Percentiles rank a stretch among this genome's conserved stretches.
Conservation (phyloP, 2,797 vertebrate species). For the Melanotaenia boesemani region DNA sequence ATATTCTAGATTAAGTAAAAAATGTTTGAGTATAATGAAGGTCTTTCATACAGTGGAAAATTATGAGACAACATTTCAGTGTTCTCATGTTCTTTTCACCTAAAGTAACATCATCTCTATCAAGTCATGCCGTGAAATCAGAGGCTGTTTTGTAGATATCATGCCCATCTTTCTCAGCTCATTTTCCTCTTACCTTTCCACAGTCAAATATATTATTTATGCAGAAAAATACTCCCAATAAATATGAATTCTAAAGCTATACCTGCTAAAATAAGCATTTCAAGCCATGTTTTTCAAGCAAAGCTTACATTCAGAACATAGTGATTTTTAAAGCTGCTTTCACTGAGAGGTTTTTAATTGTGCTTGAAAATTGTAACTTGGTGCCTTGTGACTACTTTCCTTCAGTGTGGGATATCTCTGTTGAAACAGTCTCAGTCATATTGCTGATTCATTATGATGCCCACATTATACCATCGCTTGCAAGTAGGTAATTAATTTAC, state of each 20-base stretch:
- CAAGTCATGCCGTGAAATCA: too few relatives aligned
- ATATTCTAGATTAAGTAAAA: background rate
- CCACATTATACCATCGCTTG: conserved; percentile 10
- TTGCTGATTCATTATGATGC: conserved; percentile 3
- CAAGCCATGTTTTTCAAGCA: background rate
- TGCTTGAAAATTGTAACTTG: background rate
- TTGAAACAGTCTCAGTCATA: background rate
- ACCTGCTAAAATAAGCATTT: background rate
- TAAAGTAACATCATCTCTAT: too few relatives aligned
- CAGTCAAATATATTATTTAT: background rate
- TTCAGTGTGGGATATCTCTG: background rate
- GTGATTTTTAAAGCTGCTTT: background rate
- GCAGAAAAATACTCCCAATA: background rate
- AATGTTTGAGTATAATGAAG: background rate
- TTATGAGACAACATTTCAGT: background rate
- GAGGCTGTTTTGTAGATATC: background rate
- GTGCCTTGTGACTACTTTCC: background rate
- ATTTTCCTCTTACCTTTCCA: background rate
- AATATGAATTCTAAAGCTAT: background rate
- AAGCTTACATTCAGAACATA: background rate
- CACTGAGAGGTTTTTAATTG: background rate
- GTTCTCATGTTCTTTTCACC: background rate
- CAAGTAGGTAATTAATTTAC: conserved; percentile 51
- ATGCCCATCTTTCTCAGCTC: background rate
- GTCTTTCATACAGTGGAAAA: too few relatives aligned